Conservation (phyloP, 1,140 invertebrate genomes). For the Ostrea denselamellosa region DNA sequence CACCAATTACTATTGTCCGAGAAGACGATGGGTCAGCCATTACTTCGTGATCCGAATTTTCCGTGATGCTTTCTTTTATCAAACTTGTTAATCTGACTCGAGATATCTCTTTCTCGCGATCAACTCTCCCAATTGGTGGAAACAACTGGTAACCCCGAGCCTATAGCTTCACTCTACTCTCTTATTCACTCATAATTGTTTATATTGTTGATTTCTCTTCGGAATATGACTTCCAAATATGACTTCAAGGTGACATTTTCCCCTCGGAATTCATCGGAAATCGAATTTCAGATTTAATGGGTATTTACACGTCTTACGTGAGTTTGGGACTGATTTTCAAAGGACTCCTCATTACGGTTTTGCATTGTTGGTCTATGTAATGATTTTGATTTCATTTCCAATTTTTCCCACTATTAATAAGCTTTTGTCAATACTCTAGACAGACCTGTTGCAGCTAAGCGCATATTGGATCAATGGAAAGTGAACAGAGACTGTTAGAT, state of each 20-base stretch:
- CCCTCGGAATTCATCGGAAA: constrained; percentile 15
- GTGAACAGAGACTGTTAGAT: too few relatives aligned
- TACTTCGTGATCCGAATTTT: background rate
- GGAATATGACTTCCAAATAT: background rate
- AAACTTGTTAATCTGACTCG: background rate
- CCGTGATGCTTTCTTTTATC: background rate
- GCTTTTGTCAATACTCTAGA: background rate
- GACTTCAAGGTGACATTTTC: constrained; percentile 30
- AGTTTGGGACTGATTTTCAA: background rate
- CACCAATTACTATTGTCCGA: constrained; percentile 60
- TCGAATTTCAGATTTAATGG: constrained; percentile 15
- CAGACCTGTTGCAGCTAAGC: background rate
- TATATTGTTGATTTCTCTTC: background rate
- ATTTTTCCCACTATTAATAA: background rate
- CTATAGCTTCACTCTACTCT: background rate
- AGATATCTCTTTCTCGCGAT: background rate
- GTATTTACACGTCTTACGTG: background rate
- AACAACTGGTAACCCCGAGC: background rate
- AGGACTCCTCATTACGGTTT: background rate
- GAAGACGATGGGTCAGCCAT: background rate
- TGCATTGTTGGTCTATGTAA: background rate
- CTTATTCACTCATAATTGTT: background rate
- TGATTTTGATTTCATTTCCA: constrained; percentile 16
- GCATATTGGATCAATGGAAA: background rate
- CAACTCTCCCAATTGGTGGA: background rate